phyloP scores from a whole-genome alignment of 2,113 vertebrate genomes.

The Ammodramus savannarum region DNA sequence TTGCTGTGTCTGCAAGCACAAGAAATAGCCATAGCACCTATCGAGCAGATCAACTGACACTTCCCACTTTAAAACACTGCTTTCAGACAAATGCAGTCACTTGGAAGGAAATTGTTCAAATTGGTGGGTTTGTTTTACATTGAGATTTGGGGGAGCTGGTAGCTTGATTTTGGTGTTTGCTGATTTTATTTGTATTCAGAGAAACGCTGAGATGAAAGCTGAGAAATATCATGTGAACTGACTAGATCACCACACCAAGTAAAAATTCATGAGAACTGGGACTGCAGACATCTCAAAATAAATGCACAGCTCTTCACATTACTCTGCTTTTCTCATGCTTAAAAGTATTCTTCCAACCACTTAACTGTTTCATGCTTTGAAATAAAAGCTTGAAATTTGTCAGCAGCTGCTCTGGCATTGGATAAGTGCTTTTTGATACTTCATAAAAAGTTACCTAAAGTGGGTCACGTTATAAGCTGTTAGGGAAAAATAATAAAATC shows the following conservation, averaged over 20 bases:
- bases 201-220: neutral
- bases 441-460: slow-evolving; percentile 49
- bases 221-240: neutral
- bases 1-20: neutral
- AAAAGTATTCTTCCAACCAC: slow-evolving; percentile 21
- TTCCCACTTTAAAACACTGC: neutral
- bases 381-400: slow-evolving; percentile 60
- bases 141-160: neutral
- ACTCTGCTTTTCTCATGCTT: neutral
- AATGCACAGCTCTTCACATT: neutral
- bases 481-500: slow-evolving; percentile 57
- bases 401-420: slow-evolving; percentile 45
- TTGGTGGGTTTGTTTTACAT: neutral
- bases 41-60: neutral
- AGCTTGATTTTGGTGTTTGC: neutral
- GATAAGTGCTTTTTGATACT: slow-evolving; percentile 48
- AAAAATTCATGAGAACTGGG: neutral
- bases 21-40: neutral
- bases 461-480: slow-evolving; percentile 41
- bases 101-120: neutral
- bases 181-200: neutral
- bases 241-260: neutral
- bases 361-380: slow-evolving; percentile 37
- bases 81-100: neutral
- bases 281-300: slow-evolving; percentile 1